These are phyloP conservation scores for Myripristis murdjan DNA, from an alignment of 2,797 vertebrate species.

Conservation along the genomic window DNA sequence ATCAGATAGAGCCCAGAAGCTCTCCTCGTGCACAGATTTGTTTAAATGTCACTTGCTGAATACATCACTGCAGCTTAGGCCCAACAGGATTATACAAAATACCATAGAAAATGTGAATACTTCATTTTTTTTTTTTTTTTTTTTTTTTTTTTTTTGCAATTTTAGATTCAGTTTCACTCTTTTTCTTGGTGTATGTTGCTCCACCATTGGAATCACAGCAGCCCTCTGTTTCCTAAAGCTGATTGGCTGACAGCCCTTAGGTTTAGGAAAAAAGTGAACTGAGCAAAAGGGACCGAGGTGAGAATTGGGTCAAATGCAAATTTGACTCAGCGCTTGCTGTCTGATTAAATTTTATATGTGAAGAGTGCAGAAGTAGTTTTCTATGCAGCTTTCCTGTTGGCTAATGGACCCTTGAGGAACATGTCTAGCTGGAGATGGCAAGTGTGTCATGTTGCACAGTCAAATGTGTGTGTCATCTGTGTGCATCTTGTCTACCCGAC, in stretches of 20 bases:
- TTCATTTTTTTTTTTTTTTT: background rate
- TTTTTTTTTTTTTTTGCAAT: constrained; percentile 6
- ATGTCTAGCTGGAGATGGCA: constrained; percentile 11
- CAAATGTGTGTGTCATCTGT: background rate
- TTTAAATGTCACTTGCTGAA: constrained; percentile 64
- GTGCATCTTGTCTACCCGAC: no score
- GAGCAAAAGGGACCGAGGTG: constrained; percentile 38
- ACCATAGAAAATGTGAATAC: constrained; percentile 26
- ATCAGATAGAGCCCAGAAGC: constrained; percentile 31
- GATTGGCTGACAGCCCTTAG: constrained; percentile 14
- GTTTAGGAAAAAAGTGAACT: constrained; percentile 39
- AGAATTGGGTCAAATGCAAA: constrained; percentile 79
- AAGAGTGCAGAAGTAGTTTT: constrained; percentile 39
- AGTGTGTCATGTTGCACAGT: constrained; percentile 6
- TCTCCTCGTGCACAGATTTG: constrained; percentile 41
- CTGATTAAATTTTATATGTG: constrained; percentile 59
- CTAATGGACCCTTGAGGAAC: constrained; percentile 10
- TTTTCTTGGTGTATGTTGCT: constrained; percentile 6
- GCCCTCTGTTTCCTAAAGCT: background rate
- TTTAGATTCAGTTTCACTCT: constrained; percentile 17
- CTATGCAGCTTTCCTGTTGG: constrained; percentile 34
- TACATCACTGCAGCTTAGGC: constrained; percentile 36
- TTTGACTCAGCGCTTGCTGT: constrained; percentile 54
- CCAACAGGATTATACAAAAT: constrained; percentile 47
- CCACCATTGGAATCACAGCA: constrained; percentile 13